Conservation (phyloP, 2,113 vertebrate genomes). For the Tenrec ecaudatus region DNA sequence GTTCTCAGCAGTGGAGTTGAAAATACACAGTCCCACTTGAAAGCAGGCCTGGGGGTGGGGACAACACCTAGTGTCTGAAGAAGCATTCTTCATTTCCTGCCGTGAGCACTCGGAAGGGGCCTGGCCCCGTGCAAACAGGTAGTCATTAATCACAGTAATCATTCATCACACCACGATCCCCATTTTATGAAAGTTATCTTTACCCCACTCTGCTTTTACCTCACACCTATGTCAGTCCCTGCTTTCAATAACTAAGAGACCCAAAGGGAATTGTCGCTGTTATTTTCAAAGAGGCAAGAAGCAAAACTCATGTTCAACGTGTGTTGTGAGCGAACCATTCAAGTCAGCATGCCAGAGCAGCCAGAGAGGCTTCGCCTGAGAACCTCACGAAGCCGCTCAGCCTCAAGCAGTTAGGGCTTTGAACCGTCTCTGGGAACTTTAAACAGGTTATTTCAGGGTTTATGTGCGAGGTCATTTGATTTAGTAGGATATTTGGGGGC, state of each 20-base stretch:
- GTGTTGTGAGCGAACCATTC: background rate
- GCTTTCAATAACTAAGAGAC: background rate
- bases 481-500: background rate
- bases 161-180: background rate
- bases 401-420: background rate
- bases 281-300: background rate
- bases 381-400: background rate
- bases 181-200: background rate
- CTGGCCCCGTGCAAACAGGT: background rate
- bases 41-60: background rate
- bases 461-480: background rate
- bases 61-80: background rate
- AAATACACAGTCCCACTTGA: slow-evolving; percentile 1
- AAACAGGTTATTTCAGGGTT: background rate
- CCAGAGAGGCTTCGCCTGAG: too few relatives aligned
- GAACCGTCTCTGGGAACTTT: background rate
- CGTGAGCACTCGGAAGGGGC: background rate
- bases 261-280: background rate
- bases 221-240: background rate
- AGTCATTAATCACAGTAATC: background rate
- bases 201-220: background rate
- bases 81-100: background rate
- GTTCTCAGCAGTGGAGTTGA: background rate
- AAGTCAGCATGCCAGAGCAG: too few relatives aligned
- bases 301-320: background rate